Evolutionary conservation across 1,140 invertebrate genomes (phyloP), one percentile per base, ranked within the genome.

Genomic region (Drosophila punjabiensis): DNA sequence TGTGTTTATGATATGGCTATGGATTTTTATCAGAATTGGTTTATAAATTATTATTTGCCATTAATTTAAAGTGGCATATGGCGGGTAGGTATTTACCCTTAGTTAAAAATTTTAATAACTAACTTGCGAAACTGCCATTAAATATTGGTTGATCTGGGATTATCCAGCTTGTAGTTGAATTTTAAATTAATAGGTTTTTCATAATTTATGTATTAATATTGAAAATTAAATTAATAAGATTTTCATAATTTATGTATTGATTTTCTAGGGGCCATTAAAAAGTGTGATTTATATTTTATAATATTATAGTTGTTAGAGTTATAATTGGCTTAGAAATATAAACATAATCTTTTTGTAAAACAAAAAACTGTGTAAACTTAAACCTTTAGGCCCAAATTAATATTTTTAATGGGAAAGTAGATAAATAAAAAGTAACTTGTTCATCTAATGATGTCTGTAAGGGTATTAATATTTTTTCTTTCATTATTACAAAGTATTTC

Each of bases 1-100:
- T 80, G 81, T 83, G 81, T 84, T 76, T 63, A 78, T 69, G 67
- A 68, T 69, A 68, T 35, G 67, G 67, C 37, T 56, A 50, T 61
- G 70, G 70, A 62, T 45, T 61, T 62, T 82, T 45, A 67, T 81
- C 68, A 66, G 43, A 71, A 79, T 63, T 62, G 35, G 16, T 62
- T 70, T 20, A 60, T 79, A 73, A 73, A 59, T 71, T 71, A 62
- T 45, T 32, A 71, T 66, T 77, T 52, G 61, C 32, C 45, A 67
- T 77, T 60, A 82, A 81, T 60, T 50, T 52, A 67, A 77, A 67
- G 50, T 53, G 68, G 37, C 69, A 74, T 41, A 24, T 33, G 18
- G 47, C 24, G 48, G 28, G 4, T 37, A 18, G 24, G 65, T 52
- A 37, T 58, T 32, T 53, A 55, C 76, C 60, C 67, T 67, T 16